Evolutionary conservation across 2,797 vertebrate species (phyloP).

Genomic region (Cuculus canorus): DNA sequence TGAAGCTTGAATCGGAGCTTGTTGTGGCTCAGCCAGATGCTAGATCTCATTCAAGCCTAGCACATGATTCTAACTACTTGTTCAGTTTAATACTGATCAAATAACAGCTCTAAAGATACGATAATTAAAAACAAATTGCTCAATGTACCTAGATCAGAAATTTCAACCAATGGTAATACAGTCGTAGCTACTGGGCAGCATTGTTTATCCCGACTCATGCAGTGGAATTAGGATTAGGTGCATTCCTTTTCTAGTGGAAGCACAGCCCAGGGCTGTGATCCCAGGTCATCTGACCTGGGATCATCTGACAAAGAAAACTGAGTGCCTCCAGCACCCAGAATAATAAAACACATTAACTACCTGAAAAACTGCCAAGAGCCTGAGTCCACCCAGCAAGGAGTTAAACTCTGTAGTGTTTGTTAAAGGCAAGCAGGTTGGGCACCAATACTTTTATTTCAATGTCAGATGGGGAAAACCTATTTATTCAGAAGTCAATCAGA

Average conservation of each 20-base stretch:
- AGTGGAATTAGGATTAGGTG: background rate
- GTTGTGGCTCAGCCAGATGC: background rate
- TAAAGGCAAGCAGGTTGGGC: background rate
- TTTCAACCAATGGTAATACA: background rate
- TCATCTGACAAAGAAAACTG: background rate
- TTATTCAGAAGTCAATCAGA: background rate
- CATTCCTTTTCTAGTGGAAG: background rate
- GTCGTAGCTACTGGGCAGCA: background rate
- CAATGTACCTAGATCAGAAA: background rate
- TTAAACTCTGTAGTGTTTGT: background rate
- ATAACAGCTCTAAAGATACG: background rate
- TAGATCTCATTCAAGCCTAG: background rate
- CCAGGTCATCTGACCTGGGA: background rate
- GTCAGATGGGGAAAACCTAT: background rate
- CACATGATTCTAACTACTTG: background rate
- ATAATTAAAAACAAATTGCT: background rate
- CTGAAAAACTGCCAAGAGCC: background rate
- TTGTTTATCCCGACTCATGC: background rate
- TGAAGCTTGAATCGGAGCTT: background rate
- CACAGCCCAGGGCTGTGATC: background rate
- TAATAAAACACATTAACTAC: background rate
- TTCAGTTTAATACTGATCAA: background rate
- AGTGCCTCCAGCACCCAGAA: background rate
- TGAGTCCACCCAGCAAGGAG: fast-evolving
- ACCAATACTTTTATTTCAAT: background rate